Evolutionary conservation across 2,888 invertebrate genomes (phyloP).

Genomic region (Epistrophella euchroma): DNA sequence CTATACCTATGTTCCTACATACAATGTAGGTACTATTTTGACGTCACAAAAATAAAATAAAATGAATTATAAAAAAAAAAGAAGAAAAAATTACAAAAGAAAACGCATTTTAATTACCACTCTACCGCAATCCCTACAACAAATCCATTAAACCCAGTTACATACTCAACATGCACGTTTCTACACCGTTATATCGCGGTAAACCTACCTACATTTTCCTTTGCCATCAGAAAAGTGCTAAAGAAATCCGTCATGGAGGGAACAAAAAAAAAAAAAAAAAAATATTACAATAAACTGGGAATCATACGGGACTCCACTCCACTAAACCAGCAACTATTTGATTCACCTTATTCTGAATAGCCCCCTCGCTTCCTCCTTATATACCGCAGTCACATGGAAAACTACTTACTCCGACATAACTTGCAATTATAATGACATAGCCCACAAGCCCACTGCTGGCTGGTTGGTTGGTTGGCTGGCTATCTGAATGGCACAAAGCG

Average conservation of each 20-base stretch:
- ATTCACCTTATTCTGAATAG: constrained; percentile 50
- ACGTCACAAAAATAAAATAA: constrained; percentile 28
- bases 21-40: background rate
- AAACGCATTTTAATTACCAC: constrained; percentile 74
- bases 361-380: background rate
- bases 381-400: background rate
- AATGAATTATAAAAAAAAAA: constrained; percentile 3
- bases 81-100: background rate
- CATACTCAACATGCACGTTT: constrained; percentile 73
- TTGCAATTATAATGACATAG: constrained; percentile 24
- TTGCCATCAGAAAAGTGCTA: constrained; percentile 34
- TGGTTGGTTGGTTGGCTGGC: constrained; percentile 2
- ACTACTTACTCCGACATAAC: constrained; percentile 37
- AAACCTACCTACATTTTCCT: constrained; percentile 62
- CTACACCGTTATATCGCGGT: constrained; percentile 71
- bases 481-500: constrained; percentile 35
- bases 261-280: constrained; percentile 26
- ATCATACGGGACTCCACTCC: constrained; percentile 69
- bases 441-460: constrained; percentile 38
- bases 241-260: constrained; percentile 67
- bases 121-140: constrained; percentile 73
- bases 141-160: constrained; percentile 75
- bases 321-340: constrained; percentile 56
- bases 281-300: constrained; percentile 61
- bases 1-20: background rate